Evolutionary conservation across 2,113 vertebrate genomes (phyloP), one percentile per base, ranked within the genome.

Genomic region (Holacanthus passer): DNA sequence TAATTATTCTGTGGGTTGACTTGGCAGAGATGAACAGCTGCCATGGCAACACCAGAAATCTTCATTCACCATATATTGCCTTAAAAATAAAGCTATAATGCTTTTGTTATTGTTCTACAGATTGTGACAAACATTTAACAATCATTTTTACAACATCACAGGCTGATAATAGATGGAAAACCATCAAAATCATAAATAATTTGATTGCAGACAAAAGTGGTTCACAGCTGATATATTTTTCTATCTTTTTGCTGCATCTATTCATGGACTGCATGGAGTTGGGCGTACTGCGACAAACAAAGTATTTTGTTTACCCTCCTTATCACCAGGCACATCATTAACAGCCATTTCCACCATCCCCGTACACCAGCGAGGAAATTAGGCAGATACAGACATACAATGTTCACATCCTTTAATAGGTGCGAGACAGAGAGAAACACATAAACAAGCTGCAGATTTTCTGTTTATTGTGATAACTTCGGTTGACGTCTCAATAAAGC

Each of bases 401-500:
- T 55, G 16, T 35, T 67, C 9, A 3, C 37, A 24, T 41, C 24
- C 22, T 12, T 24, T 12, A 32, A 22, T 9, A 32, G 5, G 24
- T n/a, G n/a, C 63, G 6, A 7, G 8, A 62, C 29, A 19, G 47
- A 63, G 7, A 47, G 12, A 32, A 56, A 73, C 22, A 22, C 50
- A 50, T 17, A 58, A 77, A 78, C 45, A 66, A 60, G 72, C n/a
- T 16, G 53, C 39, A 19, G 39, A 65, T 65, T n/a, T 17, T 59
- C 58, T 27, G 32, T 47, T 64, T n/a, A 62, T 35, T 2, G 2
- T 13, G 35, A 31, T 71, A 35, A 29, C 10, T 41, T 67, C 27
- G 47, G 56, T 3, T 19, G 41, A 58, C 3, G 2, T 60, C 32
- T 50, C 32, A 73, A 32, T n/a, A 27, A 73, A 52, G 19, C 1